Evolutionary conservation across 2,113 vertebrate species (phyloP).

Genomic region (Xyliphius kryptos): DNA sequence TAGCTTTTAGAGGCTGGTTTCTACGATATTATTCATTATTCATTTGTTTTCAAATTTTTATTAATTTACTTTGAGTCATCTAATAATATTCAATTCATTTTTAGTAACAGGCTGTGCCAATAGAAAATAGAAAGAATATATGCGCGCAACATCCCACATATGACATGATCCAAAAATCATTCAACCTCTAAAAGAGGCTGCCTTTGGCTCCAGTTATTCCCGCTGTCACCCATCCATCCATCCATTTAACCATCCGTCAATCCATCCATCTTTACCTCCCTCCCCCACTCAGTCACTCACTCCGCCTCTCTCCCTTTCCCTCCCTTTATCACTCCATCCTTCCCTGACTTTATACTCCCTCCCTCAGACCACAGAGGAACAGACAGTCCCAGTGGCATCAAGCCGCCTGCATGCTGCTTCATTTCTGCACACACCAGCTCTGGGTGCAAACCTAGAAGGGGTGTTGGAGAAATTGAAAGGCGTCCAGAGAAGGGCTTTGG

Average conservation of each 20-base stretch:
- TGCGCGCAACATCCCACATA: background rate
- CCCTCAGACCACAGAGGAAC: conserved; percentile 49
- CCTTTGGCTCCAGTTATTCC: conserved; percentile 24
- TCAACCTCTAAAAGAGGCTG: too few species aligned
- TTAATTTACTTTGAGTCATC: too few species aligned
- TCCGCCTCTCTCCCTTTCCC: conserved; percentile 8
- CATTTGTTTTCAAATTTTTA: too few species aligned
- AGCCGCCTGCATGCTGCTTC: conserved; percentile 54
- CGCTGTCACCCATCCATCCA: conserved; percentile 42
- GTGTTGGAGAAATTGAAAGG: conserved; percentile 69
- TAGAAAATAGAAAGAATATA: too few species aligned
- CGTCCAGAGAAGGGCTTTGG: conserved; percentile 53
- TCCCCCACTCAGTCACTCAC: conserved; percentile 30
- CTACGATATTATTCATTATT: too few species aligned
- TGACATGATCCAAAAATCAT: background rate
- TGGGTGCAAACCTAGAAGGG: conserved; percentile 70
- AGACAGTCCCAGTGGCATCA: conserved; percentile 56
- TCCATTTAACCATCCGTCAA: background rate
- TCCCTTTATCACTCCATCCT: conserved; percentile 36
- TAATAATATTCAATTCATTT: too few species aligned
- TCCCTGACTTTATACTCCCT: conserved; percentile 49
- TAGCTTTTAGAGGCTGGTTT: too few species aligned
- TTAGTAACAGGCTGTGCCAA: too few species aligned
- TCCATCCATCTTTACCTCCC: conserved; percentile 40
- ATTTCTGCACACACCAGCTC: conserved; percentile 73